A percentile compares a stretch with the other conserved stretches of the same genome.
These are phyloP conservation scores for Lycaon pictus DNA, from an alignment of 2,113 vertebrate genomes.

Conservation along the genomic window DNA sequence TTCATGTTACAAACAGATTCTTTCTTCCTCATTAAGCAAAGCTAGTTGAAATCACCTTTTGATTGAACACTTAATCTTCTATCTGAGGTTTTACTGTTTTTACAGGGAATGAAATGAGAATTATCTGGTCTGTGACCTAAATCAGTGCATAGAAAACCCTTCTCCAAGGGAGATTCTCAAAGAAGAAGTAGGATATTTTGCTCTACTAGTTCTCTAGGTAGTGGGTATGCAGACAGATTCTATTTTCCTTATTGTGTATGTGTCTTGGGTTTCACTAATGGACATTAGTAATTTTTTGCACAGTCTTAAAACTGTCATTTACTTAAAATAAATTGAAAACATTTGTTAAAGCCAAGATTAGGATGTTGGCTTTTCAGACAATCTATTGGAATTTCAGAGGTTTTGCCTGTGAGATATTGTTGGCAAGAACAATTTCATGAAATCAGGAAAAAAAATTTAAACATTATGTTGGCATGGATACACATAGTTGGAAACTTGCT, in stretches of 20 bases:
- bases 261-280: conserved; percentile 44
- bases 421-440: conserved; percentile 56
- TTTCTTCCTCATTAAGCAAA: conserved; percentile 60
- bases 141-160: not conserved
- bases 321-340: conserved; percentile 65
- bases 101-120: conserved; percentile 11
- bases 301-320: conserved; percentile 9
- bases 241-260: not conserved
- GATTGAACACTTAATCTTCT: not conserved
- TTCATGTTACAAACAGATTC: not conserved
- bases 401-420: conserved; percentile 31
- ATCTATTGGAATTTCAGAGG: not conserved
- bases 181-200: not conserved
- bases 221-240: not conserved
- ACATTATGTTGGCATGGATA: not conserved
- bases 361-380: not conserved
- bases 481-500: conserved; percentile 42
- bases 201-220: conserved; percentile 18
- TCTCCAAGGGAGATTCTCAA: not conserved
- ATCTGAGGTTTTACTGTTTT: not conserved
- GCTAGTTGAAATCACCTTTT: conserved; percentile 24
- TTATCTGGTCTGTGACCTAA: not conserved
- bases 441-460: conserved; percentile 47
- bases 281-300: conserved; percentile 44
- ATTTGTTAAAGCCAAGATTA: conserved; percentile 62